phyloP scores from a whole-genome alignment of 2,888 invertebrate genomes.

The Aethes cnicana region DNA sequence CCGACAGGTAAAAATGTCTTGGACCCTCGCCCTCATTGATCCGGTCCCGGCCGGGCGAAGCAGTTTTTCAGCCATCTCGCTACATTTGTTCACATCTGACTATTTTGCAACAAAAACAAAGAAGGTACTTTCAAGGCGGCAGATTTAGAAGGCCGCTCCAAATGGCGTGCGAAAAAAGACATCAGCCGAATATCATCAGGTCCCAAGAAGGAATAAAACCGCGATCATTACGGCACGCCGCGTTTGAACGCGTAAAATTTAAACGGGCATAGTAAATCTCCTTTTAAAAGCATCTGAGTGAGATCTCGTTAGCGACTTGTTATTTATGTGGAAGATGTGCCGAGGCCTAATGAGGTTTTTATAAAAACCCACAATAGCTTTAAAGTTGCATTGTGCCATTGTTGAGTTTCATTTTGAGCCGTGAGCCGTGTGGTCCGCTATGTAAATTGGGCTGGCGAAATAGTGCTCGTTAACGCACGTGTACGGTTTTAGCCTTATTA shows the following conservation, averaged over 20 bases:
- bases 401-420: slow-evolving; percentile 75
- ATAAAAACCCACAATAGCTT: slow-evolving; percentile 65
- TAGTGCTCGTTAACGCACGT: slow-evolving; percentile 62
- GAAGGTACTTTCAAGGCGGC: neutral
- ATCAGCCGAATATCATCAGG: slow-evolving; percentile 26
- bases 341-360: slow-evolving; percentile 75
- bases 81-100: neutral
- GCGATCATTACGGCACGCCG: slow-evolving; percentile 28
- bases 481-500: slow-evolving; percentile 46
- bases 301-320: slow-evolving; percentile 48
- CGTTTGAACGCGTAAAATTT: slow-evolving; percentile 40
- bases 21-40: no score
- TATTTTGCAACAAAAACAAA: slow-evolving; percentile 9
- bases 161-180: slow-evolving; percentile 27
- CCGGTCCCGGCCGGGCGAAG: no score
- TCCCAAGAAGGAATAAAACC: slow-evolving; percentile 21
- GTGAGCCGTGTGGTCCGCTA: slow-evolving; percentile 67
- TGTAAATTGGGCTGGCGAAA: slow-evolving; percentile 72
- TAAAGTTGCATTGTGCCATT: slow-evolving; percentile 76
- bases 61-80: neutral
- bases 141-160: slow-evolving; percentile 14
- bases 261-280: slow-evolving; percentile 38
- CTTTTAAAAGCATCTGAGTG: slow-evolving; percentile 38
- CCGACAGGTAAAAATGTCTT: no score
- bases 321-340: slow-evolving; percentile 69